Evolutionary conservation across 2,888 invertebrate species (phyloP).

Genomic region (Dysmachus trigonus): DNA sequence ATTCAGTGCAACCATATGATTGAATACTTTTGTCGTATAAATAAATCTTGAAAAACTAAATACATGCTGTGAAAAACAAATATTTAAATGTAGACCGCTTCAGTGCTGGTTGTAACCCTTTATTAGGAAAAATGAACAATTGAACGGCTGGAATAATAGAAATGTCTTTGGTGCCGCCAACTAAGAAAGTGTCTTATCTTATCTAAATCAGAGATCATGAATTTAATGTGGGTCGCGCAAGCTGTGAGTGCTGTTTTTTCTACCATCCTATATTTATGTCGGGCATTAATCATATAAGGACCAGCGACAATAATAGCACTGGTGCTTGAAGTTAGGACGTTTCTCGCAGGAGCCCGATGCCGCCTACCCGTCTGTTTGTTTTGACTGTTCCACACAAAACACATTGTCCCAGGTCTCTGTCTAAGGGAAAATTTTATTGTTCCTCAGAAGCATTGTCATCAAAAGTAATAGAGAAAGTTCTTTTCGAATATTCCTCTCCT

Average conservation of each 20-base stretch:
- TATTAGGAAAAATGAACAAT: neutral
- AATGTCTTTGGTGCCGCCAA: conserved; percentile 7
- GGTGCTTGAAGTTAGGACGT: neutral
- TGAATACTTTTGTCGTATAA: neutral
- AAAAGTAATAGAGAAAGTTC: conserved; percentile 28
- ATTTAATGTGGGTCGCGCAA: conserved; percentile 30
- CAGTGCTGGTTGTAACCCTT: neutral
- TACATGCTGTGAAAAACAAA: neutral
- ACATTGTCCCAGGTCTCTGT: conserved; percentile 40
- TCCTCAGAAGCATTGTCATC: conserved; percentile 23
- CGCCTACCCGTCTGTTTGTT: conserved; percentile 39
- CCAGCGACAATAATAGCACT: conserved; percentile 10
- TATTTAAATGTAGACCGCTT: neutral
- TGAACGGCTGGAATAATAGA: conserved; percentile 20
- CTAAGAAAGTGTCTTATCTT: conserved; percentile 5
- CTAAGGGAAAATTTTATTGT: conserved; percentile 37
- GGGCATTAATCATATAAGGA: conserved; percentile 27
- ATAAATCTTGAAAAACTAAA: neutral
- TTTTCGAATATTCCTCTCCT: neutral
- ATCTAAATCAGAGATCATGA: conserved; percentile 22
- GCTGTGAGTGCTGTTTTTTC: neutral
- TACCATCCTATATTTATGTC: conserved; percentile 6
- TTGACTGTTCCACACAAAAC: conserved; percentile 34
- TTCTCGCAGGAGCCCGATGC: neutral
- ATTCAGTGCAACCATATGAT: neutral